phyloP scores from a whole-genome alignment of 2,888 invertebrate genomes.

The Macrophya annulata region DNA sequence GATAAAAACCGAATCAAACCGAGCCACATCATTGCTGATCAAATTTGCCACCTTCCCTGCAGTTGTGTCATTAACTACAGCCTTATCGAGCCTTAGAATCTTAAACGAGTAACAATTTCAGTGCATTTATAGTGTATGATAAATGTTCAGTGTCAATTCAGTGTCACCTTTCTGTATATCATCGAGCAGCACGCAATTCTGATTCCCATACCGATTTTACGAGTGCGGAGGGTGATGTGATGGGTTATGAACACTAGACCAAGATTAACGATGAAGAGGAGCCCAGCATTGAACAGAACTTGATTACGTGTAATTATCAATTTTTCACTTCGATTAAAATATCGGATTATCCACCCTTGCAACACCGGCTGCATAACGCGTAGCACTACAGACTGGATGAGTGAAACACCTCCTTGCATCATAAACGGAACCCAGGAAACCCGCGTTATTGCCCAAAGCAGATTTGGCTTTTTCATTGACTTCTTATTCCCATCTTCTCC shows the following conservation, averaged over 20 bases:
- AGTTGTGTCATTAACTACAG: slow-evolving; percentile 87
- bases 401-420: slow-evolving; percentile 59
- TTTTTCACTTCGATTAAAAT: slow-evolving; percentile 29
- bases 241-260: slow-evolving; percentile 76
- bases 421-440: slow-evolving; percentile 76
- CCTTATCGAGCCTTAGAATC: slow-evolving; percentile 87
- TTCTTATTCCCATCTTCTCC: slow-evolving; percentile 59
- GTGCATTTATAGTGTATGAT: neutral
- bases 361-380: neutral
- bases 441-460: slow-evolving; percentile 77
- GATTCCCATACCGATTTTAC: slow-evolving; percentile 83
- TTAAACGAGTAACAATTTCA: slow-evolving; percentile 74
- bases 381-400: slow-evolving; percentile 61
- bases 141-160: neutral
- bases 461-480: slow-evolving; percentile 76
- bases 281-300: slow-evolving; percentile 73
- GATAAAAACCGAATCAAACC: slow-evolving; percentile 92
- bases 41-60: slow-evolving; percentile 96
- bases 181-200: slow-evolving; percentile 86
- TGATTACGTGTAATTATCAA: slow-evolving; percentile 74
- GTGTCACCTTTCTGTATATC: slow-evolving; percentile 85
- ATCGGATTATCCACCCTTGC: slow-evolving; percentile 11
- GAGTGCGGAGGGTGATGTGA: slow-evolving; percentile 76
- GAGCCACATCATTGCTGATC: slow-evolving; percentile 95
- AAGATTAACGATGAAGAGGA: slow-evolving; percentile 76